A percentile compares a stretch with the other conserved stretches of the same genome.
Conservation (phyloP, 2,113 vertebrate species). For the Litocranius walleri region DNA sequence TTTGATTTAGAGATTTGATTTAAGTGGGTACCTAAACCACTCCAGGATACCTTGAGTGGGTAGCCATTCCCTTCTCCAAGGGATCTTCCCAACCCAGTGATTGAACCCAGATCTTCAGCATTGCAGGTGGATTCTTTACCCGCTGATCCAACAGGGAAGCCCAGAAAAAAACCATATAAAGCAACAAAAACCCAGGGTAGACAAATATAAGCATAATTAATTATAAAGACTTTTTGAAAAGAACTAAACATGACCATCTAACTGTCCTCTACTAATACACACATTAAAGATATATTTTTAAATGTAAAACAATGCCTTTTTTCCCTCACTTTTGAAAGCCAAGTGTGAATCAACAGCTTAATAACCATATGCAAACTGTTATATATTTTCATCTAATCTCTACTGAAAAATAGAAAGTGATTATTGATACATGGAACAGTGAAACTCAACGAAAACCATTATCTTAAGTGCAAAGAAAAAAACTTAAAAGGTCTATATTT, state of each 20-base stretch:
- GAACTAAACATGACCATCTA: not conserved
- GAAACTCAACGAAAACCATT: not conserved
- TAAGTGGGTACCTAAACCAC: not conserved
- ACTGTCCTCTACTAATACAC: not conserved
- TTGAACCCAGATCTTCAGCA: not conserved
- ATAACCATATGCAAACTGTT: not conserved
- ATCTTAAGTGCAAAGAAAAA: not conserved
- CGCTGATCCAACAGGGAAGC: not conserved
- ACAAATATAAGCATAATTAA: not conserved
- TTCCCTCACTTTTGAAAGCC: not conserved
- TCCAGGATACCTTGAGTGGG: not conserved
- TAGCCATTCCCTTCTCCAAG: no score
- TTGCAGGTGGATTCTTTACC: not conserved
- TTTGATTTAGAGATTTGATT: not conserved
- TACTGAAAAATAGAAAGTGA: not conserved
- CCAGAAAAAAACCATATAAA: not conserved
- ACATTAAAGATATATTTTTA: not conserved
- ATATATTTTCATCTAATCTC: not conserved
- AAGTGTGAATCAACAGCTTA: not conserved
- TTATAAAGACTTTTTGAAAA: not conserved
- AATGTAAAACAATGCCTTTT: not conserved
- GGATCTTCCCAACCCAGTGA: not conserved
- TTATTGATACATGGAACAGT: not conserved
- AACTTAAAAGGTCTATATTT: not conserved
- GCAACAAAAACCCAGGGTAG: not conserved